Evolutionary conservation across 2,113 vertebrate genomes (phyloP).

Genomic region (Microtus ochrogaster): DNA sequence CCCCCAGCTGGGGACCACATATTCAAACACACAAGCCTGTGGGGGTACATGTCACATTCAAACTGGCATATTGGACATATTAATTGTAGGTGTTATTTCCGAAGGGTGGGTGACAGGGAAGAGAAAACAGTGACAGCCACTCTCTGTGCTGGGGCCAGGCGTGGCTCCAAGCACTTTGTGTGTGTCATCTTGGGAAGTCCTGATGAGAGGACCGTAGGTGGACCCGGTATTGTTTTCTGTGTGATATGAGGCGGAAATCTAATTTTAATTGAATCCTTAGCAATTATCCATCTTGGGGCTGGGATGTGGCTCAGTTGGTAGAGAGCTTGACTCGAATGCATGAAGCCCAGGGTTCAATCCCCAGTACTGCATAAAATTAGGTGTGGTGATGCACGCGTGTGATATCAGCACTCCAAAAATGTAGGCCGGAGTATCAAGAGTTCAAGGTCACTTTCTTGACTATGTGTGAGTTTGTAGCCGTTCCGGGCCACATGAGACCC

Average conservation of each 20-base stretch:
- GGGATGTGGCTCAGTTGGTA: neutral
- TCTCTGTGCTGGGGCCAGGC: neutral
- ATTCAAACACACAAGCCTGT: neutral
- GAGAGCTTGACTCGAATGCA: neutral
- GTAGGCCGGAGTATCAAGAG: neutral
- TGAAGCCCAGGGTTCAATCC: neutral
- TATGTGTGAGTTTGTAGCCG: neutral
- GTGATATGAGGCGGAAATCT: neutral
- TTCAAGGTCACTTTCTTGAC: neutral
- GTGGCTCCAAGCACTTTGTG: neutral
- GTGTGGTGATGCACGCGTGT: neutral
- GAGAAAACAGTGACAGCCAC: neutral
- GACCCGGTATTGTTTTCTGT: neutral
- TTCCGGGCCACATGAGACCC: neutral
- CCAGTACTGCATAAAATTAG: neutral
- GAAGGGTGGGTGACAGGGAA: neutral
- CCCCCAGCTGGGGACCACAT: too few species aligned
- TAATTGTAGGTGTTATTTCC: neutral
- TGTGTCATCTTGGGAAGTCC: neutral
- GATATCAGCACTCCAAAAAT: neutral
- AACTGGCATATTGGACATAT: neutral
- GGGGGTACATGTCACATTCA: neutral
- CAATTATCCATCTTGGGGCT: neutral
- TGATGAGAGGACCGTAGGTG: neutral
- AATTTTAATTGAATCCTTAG: neutral